phyloP scores from a whole-genome alignment of 2,797 vertebrate genomes.

The Smutsia gigantea region DNA sequence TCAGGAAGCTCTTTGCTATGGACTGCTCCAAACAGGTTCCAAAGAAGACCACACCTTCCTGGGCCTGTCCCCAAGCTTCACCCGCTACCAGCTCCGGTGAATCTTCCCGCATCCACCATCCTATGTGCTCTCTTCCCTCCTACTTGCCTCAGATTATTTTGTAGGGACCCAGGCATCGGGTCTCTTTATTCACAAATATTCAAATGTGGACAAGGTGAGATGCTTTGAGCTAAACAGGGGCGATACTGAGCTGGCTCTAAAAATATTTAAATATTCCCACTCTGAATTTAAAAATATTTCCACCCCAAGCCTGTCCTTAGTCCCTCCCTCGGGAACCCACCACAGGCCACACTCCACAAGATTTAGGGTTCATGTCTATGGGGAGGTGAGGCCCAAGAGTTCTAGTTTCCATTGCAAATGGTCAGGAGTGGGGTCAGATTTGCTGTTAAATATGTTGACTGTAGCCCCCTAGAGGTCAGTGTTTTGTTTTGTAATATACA shows the following conservation, averaged over 20 bases:
- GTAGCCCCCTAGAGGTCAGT: slow-evolving; percentile 8
- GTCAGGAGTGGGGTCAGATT: background rate
- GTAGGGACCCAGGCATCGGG: background rate
- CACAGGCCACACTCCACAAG: background rate
- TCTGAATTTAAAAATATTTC: background rate
- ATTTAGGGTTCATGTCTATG: background rate
- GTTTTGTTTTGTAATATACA: background rate
- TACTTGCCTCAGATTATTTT: background rate
- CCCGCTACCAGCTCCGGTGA: fast-evolving
- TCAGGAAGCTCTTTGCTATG: background rate
- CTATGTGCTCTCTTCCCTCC: background rate
- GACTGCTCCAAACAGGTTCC: background rate
- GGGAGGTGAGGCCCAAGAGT: too few species aligned
- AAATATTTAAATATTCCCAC: slow-evolving; percentile 15
- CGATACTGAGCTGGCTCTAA: background rate
- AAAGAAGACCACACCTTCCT: background rate
- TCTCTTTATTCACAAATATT: background rate
- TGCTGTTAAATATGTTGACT: background rate
- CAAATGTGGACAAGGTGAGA: background rate
- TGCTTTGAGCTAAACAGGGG: background rate
- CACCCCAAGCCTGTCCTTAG: background rate
- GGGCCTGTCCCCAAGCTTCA: fast-evolving
- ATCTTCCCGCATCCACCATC: too few species aligned
- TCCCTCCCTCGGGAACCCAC: background rate
- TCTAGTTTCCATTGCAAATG: background rate